Conservation (phyloP, 2,888 invertebrate species). For the Cinara cedri region DNA sequence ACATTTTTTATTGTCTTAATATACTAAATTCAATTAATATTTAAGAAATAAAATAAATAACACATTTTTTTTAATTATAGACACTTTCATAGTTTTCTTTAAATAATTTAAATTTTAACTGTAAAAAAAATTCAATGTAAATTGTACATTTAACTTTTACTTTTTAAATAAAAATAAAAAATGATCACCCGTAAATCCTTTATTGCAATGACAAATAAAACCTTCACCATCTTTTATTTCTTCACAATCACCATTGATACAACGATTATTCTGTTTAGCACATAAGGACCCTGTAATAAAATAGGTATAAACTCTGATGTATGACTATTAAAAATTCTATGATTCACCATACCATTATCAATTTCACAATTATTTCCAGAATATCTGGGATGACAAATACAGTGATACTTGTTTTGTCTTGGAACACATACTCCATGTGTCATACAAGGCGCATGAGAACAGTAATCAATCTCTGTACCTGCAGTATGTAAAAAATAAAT, state of each 20-base stretch:
- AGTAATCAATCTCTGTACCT: conserved; percentile 69
- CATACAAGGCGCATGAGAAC: conserved; percentile 82
- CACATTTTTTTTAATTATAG: no score
- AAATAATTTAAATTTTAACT: no score
- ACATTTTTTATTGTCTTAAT: not conserved
- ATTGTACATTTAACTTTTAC: no score
- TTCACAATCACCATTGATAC: conserved; percentile 77
- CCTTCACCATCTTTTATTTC: conserved; percentile 73
- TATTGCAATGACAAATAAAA: conserved; percentile 72
- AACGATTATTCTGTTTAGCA: conserved; percentile 67
- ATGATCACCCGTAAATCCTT: conserved; percentile 70
- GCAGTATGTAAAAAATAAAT: conserved; percentile 54
- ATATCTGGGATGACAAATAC: conserved; percentile 83
- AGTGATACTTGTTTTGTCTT: conserved; percentile 78
- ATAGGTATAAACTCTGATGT: not conserved
- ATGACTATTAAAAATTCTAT: conserved; percentile 36
- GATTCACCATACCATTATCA: conserved; percentile 69
- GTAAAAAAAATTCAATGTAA: no score
- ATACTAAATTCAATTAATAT: no score
- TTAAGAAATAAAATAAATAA: no score
- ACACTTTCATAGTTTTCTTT: no score
- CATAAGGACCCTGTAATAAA: conserved; percentile 72
- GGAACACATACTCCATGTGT: conserved; percentile 81
- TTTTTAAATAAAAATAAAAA: not conserved
- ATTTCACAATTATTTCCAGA: conserved; percentile 87